Conservation (phyloP, 2,113 vertebrate genomes). For the Leiothrix lutea region DNA sequence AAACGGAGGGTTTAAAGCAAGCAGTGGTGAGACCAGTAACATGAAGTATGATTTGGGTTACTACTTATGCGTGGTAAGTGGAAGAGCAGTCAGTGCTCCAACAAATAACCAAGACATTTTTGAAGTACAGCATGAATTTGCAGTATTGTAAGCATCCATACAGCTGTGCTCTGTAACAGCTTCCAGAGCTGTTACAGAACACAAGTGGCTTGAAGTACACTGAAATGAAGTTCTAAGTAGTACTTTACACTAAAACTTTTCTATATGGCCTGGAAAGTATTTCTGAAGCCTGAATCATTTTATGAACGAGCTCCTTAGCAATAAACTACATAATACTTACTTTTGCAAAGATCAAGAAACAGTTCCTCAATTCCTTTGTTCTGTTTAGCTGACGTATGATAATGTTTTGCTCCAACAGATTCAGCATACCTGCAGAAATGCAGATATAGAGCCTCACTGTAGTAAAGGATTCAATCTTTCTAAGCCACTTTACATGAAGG, state of each 20-base stretch:
- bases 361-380: constrained; percentile 99
- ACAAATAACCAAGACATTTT: neutral
- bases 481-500: neutral
- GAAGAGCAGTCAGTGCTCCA: neutral
- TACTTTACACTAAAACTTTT: neutral
- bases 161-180: neutral
- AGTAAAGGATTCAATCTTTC: neutral
- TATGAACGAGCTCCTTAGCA: neutral
- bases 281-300: neutral
- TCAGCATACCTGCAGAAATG: constrained; percentile 85
- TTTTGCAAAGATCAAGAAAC: constrained; percentile 98
- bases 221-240: neutral
- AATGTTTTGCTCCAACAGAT: constrained; percentile 97
- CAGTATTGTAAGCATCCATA: neutral
- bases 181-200: neutral
- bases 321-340: constrained; percentile 72
- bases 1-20: neutral
- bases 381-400: constrained; percentile 96
- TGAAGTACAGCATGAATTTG: neutral
- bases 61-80: accelerated
- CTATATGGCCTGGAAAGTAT: neutral
- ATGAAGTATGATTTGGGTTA: neutral
- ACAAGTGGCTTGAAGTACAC: neutral
- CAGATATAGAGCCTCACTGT: neutral
- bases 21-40: neutral